Evolutionary conservation across 2,113 vertebrate genomes (phyloP), one percentile per base, ranked within the genome.

Genomic region (Lota lota): DNA sequence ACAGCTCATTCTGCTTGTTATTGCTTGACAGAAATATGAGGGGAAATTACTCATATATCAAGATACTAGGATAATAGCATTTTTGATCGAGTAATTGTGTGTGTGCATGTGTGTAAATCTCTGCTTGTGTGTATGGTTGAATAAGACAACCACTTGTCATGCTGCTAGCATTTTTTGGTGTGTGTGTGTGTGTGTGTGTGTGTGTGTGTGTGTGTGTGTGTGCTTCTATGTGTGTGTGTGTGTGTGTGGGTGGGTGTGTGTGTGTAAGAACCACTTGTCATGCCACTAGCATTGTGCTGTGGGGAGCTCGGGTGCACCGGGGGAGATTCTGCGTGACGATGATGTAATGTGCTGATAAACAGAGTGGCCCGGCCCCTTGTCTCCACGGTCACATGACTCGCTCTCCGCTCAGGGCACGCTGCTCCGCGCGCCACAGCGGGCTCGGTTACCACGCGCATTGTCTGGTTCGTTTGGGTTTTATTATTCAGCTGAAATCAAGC

Each of bases 371-470:
- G 58, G 74, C 78, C 80, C 87, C 83, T 88, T 91, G 89, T 90
- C 88, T 88, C 77, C 83, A 66, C 75, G 80, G 83, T 91, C 90
- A 90, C 89, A 88, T 91, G 91, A 84, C 67, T 12, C 10, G 11
- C 82, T 61, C 73, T 75, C 79, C 75, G 68, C 75, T 73, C 64
- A 58, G 36, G 11, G 22, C 14, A 17, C 20, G 15, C 8, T 0
- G 40, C 40, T 47, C 40, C 40, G 2, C 28, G 28, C 28, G 28
- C 28, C 28, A 33, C 28, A 33, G 28, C 40, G 6, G 40, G 40
- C 40, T 47, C 40, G 2, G 40, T 14, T 14, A 47, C 40, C 40
- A 47, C 40, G 40, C 40, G 12, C 40, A 47, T 47, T 47, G 40
- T 47, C 12, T 47, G 40, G 40, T 14, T 47, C 10, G 40, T 10